Conservation (phyloP, 2,888 invertebrate species). For the Ophioninae sp. region DNA sequence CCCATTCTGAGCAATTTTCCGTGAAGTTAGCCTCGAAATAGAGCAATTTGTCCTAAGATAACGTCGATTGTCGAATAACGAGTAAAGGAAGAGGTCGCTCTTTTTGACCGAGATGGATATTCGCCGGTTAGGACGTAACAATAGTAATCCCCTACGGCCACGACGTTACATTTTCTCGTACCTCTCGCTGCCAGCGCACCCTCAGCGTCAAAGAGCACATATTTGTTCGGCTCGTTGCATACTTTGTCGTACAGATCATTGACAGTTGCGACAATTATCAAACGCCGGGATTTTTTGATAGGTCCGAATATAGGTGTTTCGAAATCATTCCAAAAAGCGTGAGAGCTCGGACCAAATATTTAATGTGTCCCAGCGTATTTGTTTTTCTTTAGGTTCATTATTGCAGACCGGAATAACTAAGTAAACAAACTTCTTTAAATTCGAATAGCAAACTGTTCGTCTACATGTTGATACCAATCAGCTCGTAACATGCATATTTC, state of each 20-base stretch:
- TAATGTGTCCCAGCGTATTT: too few species aligned
- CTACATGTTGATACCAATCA: not conserved
- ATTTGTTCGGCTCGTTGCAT: slow-evolving; percentile 42
- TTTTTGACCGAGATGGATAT: too few species aligned
- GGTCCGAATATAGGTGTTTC: slow-evolving; percentile 3
- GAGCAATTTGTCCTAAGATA: too few species aligned
- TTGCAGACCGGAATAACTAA: not conserved
- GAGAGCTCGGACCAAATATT: not conserved
- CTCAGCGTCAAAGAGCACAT: slow-evolving; percentile 45
- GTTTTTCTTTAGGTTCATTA: too few species aligned
- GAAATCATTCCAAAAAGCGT: slow-evolving; percentile 17
- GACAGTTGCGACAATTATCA: slow-evolving; percentile 9
- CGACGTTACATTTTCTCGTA: slow-evolving; percentile 24
- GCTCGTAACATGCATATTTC: slow-evolving; percentile 8
- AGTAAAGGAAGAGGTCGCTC: too few species aligned
- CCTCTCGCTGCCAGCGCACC: slow-evolving; percentile 14
- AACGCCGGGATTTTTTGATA: slow-evolving; percentile 9
- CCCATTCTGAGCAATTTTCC: too few species aligned
- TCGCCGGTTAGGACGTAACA: too few species aligned
- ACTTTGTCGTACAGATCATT: slow-evolving; percentile 34
- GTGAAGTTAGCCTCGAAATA: too few species aligned
- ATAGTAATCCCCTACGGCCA: slow-evolving; percentile 39
- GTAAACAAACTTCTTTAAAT: not conserved
- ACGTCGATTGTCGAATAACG: too few species aligned
- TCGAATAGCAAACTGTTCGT: too few species aligned